Base-by-base conservation (phyloP, 1,140 invertebrate genomes). In the Physella acuta region DNA sequence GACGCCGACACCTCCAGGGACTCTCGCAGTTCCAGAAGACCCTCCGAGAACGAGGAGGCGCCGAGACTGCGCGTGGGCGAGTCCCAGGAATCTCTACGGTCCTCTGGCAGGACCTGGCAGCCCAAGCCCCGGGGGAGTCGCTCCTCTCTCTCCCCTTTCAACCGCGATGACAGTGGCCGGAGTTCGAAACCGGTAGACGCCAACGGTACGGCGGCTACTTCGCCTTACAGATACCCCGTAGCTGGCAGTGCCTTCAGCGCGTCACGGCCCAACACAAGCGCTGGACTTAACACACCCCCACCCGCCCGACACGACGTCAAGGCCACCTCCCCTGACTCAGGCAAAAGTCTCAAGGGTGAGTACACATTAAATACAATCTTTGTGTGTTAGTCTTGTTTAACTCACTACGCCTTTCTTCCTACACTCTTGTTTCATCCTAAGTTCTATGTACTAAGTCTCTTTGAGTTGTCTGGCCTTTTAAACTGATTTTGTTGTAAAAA, bases 181-280 rank as follows among this genome's bases (percentile, higher is more conserved):
- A 2, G 39, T 1, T 33, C n/a, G 4, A 36, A 52, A 3, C 49
- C 62, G 8, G 20, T 64, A 28, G 53, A 67, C n/a, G 55, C 64
- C 8, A 67, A 68, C 56, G 66, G 66, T 8, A 52, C 56, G 1
- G 44, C 66, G 0, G 2, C 37, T 14, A 2, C 26, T 26, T 67
- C 64, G 2, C 51, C 64, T 1, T 56, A 68, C 56, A 39, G 66
- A 24, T 68, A 68, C 56, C 55, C 31, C 8, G 66, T 68, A 30
- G 26, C 55, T 0, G 66, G 66, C 24, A 68, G 66, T 39, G 66
- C 66, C 28, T 68, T 68, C 66, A 68, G 30, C 56, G 20, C 66
- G 11, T 39, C 55, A 14, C 39, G 30, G 30, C 66, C 66, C 3
- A 60, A 68, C 56, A 33, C 53, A 14, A 20, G 17, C 16, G 4